Percentiles rank a stretch among this genome's conserved stretches.
phyloP scores from a whole-genome alignment of 2,113 vertebrate species.

The Amphiprion ocellaris region DNA sequence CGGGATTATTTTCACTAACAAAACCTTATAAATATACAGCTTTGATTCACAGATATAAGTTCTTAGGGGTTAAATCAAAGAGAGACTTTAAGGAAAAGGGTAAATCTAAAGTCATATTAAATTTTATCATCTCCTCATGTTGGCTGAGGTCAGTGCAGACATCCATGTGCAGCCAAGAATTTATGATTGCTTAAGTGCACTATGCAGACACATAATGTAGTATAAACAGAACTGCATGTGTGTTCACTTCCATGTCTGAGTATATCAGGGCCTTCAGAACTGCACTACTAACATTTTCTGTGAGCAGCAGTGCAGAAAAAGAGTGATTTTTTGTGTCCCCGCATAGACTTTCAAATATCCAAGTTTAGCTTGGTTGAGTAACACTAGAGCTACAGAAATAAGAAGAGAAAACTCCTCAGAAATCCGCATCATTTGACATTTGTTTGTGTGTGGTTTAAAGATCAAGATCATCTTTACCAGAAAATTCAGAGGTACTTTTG shows the following conservation, averaged over 20 bases:
- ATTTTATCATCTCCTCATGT: conserved; percentile 35
- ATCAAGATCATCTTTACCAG: too few species aligned
- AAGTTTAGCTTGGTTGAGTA: background rate
- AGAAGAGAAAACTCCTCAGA: background rate
- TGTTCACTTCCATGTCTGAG: conserved; percentile 36
- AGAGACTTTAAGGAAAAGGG: too few species aligned
- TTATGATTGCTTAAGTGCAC: conserved; percentile 30
- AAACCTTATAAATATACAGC: too few species aligned
- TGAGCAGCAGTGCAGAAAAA: too few species aligned
- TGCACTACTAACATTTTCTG: background rate
- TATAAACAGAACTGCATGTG: conserved; percentile 43
- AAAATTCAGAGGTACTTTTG: too few species aligned
- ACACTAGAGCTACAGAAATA: background rate
- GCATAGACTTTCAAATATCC: accelerated
- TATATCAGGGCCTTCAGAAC: conserved; percentile 7
- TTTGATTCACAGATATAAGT: too few species aligned
- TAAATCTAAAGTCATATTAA: conserved; percentile 39
- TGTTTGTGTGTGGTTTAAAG: too few species aligned
- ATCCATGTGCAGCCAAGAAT: conserved; percentile 26
- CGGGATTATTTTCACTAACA: too few species aligned
- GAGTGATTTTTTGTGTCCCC: background rate
- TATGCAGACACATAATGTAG: conserved; percentile 31
- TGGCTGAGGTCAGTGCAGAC: conserved; percentile 19
- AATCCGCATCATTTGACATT: background rate
- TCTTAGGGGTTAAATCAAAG: too few species aligned